phyloP scores from a whole-genome alignment of 2,113 vertebrate genomes.

The Lagopus muta region DNA sequence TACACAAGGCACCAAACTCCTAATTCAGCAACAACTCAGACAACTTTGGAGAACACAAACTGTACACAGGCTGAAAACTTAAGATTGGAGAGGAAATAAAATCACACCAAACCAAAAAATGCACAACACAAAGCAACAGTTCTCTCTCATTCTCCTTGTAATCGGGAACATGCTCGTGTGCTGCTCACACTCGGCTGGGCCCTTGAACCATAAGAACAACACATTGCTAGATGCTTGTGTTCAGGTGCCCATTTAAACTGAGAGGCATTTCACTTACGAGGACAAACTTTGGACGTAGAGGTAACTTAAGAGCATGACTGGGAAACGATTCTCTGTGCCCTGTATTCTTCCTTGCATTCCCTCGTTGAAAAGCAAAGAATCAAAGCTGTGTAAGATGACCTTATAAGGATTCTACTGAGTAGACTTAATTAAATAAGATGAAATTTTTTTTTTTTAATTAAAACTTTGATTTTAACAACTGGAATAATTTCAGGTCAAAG shows the following conservation, averaged over 20 bases:
- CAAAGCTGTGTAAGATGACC: not conserved
- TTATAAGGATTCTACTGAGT: not conserved
- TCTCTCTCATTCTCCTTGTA: not conserved
- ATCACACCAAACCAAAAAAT: not conserved
- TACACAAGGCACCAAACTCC: not conserved
- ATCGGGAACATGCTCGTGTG: slow-evolving; percentile 55
- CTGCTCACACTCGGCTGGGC: slow-evolving; percentile 32
- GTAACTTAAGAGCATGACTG: not conserved
- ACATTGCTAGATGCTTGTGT: not conserved
- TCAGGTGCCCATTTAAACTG: not conserved
- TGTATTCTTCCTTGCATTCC: not conserved
- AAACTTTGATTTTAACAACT: not conserved
- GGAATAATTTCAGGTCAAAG: not conserved
- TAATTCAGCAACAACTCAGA: slow-evolving; percentile 28
- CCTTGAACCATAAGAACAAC: not conserved
- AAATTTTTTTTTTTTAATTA: not conserved
- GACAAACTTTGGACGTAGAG: not conserved
- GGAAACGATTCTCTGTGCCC: not conserved
- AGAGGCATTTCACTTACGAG: not conserved
- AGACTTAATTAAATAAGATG: slow-evolving; percentile 22
- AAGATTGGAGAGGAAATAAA: not conserved
- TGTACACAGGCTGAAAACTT: not conserved
- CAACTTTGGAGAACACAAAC: slow-evolving; percentile 21
- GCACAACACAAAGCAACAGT: not conserved
- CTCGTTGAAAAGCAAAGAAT: not conserved